These are phyloP conservation scores for Fistularia commersonii DNA, from an alignment of 2,797 vertebrate genomes.

Conservation along the genomic window DNA sequence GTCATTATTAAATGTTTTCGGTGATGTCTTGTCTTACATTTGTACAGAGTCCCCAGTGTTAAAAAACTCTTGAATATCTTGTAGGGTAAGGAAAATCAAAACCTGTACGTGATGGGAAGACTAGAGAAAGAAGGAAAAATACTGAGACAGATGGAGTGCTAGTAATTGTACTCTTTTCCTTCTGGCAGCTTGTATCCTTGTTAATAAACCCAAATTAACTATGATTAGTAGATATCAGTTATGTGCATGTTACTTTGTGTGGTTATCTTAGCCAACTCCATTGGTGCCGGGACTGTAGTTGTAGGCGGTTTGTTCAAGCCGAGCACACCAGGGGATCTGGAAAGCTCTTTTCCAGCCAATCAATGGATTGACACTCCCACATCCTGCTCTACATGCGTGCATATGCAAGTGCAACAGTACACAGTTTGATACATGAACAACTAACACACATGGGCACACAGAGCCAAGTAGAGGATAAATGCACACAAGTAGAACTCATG, in stretches of 20 bases:
- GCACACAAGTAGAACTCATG: constrained; percentile 25
- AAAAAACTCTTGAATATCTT: constrained; percentile 53
- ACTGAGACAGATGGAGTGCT: constrained; percentile 47
- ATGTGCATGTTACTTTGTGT: constrained; percentile 7
- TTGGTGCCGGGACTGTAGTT: constrained; percentile 36
- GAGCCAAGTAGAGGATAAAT: constrained; percentile 34
- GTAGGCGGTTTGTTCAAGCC: constrained; percentile 40
- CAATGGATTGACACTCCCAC: constrained; percentile 60
- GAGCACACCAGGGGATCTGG: constrained; percentile 55
- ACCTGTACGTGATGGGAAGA: constrained; percentile 18
- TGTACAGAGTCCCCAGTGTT: constrained; percentile 21
- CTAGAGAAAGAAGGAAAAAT: constrained; percentile 1
- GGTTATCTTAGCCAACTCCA: constrained; percentile 16
- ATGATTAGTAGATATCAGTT: constrained; percentile 47
- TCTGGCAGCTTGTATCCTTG: constrained; percentile 43
- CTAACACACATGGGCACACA: constrained; percentile 17
- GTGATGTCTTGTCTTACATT: constrained; percentile 16
- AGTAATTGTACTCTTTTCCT: constrained; percentile 42
- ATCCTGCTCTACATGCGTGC: constrained; percentile 24
- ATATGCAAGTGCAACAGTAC: not conserved
- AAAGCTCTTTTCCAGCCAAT: constrained; percentile 59
- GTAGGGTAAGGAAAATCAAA: constrained; percentile 35
- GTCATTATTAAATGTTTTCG: constrained; percentile 14
- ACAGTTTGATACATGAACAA: constrained; percentile 3
- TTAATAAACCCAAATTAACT: constrained; percentile 59